Evolutionary conservation across 1,140 invertebrate genomes (phyloP), one percentile per base, ranked within the genome.

Genomic region (Coptotermes formosanus): DNA sequence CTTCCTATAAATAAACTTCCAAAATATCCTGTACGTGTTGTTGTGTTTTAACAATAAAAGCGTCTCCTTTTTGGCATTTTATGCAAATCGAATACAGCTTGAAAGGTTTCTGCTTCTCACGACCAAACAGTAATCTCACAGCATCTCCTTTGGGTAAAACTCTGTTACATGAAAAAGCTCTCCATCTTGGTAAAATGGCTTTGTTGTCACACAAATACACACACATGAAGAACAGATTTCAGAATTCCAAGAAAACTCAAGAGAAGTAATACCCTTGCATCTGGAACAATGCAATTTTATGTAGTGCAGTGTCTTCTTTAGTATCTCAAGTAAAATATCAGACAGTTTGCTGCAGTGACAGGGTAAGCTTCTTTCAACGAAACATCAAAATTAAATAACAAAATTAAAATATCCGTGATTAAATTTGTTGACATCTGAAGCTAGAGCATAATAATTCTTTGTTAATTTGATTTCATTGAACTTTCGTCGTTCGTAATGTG

Each of bases 151-250:
- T 25, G 64, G 64, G 64, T 75, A 75, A 75, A 75, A 30, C 64
- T 75, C 64, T 75, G 64, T 30, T 75, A 75, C 64, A 75, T n/a
- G 64, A 75, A 75, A 75, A 75, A 30, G 64, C 64, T 75, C 64
- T 75, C 64, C n/a, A 75, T 75, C 16, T 75, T n/a, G 25, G 64
- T 7, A 75, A 75, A 75, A 75, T 75, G 64, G 64, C 64, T 75
- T 75, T 75, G 64, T 75, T 30, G 64, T 75, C 64, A 30, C 25
- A 75, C 64, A 30, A 75, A 64, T 12, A 48, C 59, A 30, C 64
- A 14, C 25, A 75, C 64, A 38, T 38, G 38, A 75, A 75, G 25
- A 75, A n/a, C 2, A 30, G 64, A 75, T 30, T 75, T 25, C 8
- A 30, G 6, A 25, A n/a, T 75, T 75, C 64, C 4, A 75, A 30